phyloP scores from a whole-genome alignment of 2,797 vertebrate species.

The Mormyrus proboscirostris region DNA sequence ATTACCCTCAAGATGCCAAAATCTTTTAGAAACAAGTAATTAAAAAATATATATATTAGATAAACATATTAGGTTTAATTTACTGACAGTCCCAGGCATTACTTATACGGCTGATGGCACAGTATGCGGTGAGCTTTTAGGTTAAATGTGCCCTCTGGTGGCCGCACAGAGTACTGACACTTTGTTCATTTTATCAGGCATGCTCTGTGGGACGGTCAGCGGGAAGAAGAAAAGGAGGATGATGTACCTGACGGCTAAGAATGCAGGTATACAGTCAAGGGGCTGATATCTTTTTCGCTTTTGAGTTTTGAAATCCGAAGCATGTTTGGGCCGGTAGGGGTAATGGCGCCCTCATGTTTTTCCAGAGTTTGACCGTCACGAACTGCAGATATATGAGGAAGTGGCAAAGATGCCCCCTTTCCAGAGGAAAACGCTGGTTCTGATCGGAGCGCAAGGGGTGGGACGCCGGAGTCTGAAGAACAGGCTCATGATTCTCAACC shows the following conservation, averaged over 20 bases:
- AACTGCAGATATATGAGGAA: conserved; percentile 97
- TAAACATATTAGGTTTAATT: too few species aligned
- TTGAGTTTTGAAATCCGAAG: not conserved
- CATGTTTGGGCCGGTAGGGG: not conserved
- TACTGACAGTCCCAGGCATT: not conserved
- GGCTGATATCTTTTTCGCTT: not conserved
- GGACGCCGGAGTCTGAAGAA: conserved; percentile 96
- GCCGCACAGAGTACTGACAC: not conserved
- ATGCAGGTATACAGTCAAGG: conserved; percentile 73
- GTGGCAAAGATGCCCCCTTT: conserved; percentile 97
- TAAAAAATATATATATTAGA: too few species aligned
- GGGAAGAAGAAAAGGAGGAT: conserved; percentile 95
- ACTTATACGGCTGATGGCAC: not conserved
- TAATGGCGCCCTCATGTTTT: not conserved
- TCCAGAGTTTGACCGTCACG: conserved; percentile 95
- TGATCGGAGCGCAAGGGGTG: conserved; percentile 96
- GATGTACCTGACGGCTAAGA: conserved; percentile 97
- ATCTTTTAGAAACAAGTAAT: not conserved
- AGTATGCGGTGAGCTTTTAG: not conserved
- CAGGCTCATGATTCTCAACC: conserved; percentile 87
- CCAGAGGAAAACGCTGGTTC: conserved; percentile 91
- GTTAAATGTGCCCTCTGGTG: conserved; percentile 14
- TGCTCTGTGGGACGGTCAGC: conserved; percentile 82
- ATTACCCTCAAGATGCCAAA: not conserved
- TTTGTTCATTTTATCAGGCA: conserved; percentile 55